Conservation (phyloP, 1,140 invertebrate species). For the Drosophila pandora region DNA sequence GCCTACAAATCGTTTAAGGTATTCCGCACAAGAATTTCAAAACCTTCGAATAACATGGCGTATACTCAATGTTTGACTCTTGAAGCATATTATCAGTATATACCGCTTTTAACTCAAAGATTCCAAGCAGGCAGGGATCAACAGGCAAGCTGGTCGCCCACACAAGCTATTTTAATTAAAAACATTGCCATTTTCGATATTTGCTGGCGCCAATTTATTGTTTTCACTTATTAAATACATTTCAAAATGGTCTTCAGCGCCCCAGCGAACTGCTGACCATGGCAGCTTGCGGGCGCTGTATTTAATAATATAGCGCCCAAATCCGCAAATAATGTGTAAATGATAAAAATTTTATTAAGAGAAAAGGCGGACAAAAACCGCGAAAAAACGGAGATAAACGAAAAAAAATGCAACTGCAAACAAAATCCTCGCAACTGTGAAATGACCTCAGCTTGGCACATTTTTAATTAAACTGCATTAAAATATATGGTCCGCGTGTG, state of each 20-base stretch:
- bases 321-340: conserved; percentile 70
- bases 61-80: conserved; percentile 49
- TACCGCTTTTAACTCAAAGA: neutral
- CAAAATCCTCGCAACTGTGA: conserved; percentile 44
- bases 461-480: conserved; percentile 75
- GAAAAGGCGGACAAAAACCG: conserved; percentile 1
- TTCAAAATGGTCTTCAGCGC: conserved; percentile 48
- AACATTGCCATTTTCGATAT: conserved; percentile 39
- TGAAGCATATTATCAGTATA: conserved; percentile 48
- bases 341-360: conserved; percentile 34
- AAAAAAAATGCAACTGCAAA: conserved; percentile 27
- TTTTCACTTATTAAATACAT: conserved; percentile 51
- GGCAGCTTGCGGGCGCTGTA: conserved; percentile 38
- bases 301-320: conserved; percentile 69
- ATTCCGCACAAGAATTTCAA: too few relatives aligned
- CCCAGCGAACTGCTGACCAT: conserved; percentile 25
- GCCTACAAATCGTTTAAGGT: too few relatives aligned
- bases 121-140: conserved; percentile 5
- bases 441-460: conserved; percentile 54
- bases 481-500: conserved; percentile 45
- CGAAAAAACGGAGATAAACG: conserved; percentile 16
- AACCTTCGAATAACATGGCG: conserved; percentile 6
- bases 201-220: conserved; percentile 27
- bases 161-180: conserved; percentile 62
- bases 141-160: conserved; percentile 25